Conservation (phyloP, 2,888 invertebrate species). For the Fragum fragum region DNA sequence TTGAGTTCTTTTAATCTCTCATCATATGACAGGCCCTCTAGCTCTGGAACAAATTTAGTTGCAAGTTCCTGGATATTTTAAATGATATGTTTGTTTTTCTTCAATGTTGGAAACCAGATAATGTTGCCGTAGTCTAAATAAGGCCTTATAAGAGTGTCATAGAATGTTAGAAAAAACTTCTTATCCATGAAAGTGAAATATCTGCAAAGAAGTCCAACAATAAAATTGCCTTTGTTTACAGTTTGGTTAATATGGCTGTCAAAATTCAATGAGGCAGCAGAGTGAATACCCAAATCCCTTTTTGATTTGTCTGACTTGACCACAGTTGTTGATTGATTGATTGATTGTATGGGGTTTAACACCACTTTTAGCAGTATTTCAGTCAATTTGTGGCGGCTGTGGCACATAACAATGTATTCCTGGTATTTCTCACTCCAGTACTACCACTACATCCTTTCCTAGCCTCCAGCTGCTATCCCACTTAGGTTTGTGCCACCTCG, state of each 20-base stretch:
- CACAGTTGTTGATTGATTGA: background rate
- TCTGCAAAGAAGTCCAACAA: background rate
- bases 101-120: background rate
- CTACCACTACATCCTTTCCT: too few relatives aligned
- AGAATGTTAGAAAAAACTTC: background rate
- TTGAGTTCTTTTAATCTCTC: background rate
- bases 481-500: too few relatives aligned
- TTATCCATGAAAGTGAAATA: background rate
- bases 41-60: background rate
- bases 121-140: background rate
- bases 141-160: background rate
- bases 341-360: too few relatives aligned
- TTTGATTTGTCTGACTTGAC: background rate
- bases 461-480: too few relatives aligned
- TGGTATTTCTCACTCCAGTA: too few relatives aligned
- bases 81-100: background rate
- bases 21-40: background rate
- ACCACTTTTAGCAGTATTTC: too few relatives aligned
- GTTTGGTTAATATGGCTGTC: background rate
- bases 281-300: background rate
- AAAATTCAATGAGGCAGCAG: background rate
- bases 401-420: too few relatives aligned
- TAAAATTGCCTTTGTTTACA: background rate
- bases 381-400: too few relatives aligned
- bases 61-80: background rate